Base-by-base conservation (phyloP, 2,888 invertebrate species). In the Nebria salina region DNA sequence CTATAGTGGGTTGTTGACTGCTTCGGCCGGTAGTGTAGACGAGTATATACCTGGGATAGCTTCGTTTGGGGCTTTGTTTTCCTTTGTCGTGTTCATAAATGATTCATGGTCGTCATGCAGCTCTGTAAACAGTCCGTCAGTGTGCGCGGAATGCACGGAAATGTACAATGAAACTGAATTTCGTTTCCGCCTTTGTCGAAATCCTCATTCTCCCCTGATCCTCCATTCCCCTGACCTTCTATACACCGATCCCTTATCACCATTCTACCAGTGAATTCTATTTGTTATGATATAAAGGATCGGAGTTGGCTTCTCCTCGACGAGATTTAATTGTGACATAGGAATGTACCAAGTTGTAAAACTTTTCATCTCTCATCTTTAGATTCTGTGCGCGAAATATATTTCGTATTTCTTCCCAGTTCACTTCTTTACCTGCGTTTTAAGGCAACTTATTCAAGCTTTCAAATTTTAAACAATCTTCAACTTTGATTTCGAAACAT, bases 161-260 rank as follows among this genome's bases (percentile, higher is more conserved):
- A 81, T 76, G 65, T 81, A 81, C 81, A 81, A 81, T 81, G 81
- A 81, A 76, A 76, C 81, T 81, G 73, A 81, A 81, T 76, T 81
- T 81, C 81, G 81, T 81, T 81, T 81, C 81, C 73, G 76, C 76
- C 76, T 76, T 81, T 81, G 81, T 76, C 70, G 76, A 76, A 75
- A 81, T 80, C 80, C 70, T 81, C 76, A 72, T 54, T 54, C 54
- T 8, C 11, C 54, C 54, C 54, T 11, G 11, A 54, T 13, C 7
- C 54, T 54, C 13, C 54, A 8, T 13, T 54, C 54, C 54, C 2
- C 54, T 13, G 6, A 34, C 54, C 54, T 8, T 13, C 54, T 54
- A 2, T 54, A 8, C 13, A 54, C 7, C 13, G 54, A 54, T 7
- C 54, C 54, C 54, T 13, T 54, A 11, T 54, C 54, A 8, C 54